Evolutionary conservation across 2,113 vertebrate genomes (phyloP), one percentile per base, ranked within the genome.

Genomic region (Syrmaticus mikado): DNA sequence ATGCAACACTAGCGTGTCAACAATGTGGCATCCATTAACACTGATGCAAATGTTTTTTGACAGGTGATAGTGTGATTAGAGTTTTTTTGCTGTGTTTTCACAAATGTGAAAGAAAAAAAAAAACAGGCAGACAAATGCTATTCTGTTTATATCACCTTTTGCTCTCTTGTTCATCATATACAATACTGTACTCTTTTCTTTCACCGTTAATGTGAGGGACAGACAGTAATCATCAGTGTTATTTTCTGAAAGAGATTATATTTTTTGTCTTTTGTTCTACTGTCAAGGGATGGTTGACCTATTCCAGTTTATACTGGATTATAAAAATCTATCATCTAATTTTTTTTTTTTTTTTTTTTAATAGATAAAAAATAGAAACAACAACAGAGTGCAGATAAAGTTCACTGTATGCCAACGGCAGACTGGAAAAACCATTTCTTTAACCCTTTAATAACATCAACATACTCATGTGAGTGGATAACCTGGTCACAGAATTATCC

Each of bases 11-110:
- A n/a, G 64, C 55, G 40, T 82, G 81, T 94, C 75, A 93, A 75
- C 78, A 84, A 46, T 11, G 61, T 83, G 60, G n/a, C 58, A 82
- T 81, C 81, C 58, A 78, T 93, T 95, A 95, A 79, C n/a, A 82
- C 32, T 95, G 92, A 95, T 73, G 40, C 5, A 93, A 94, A 96
- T 85, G 21, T 50, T 88, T 83, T 93, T 64, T 95, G 94, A 92
- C 93, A 90, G 79, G 53, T 90, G 83, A 82, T 84, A 84, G 65
- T 22, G 30, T 66, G 38, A 24, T 66, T 88, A 70, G 89, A 92
- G 40, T 89, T 77, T 91, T 50, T 70, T 53, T 28, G 43, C 24
- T 83, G n/a, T 22, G 6, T 91, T 96, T 80, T 60, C 61, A 90
- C 57, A 85, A 91, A 86, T 15, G 30, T 80, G 43, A 36, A 77